Evolutionary conservation across 2,113 vertebrate species (phyloP), one percentile per base, ranked within the genome.

Genomic region (Morphnarchus princeps): DNA sequence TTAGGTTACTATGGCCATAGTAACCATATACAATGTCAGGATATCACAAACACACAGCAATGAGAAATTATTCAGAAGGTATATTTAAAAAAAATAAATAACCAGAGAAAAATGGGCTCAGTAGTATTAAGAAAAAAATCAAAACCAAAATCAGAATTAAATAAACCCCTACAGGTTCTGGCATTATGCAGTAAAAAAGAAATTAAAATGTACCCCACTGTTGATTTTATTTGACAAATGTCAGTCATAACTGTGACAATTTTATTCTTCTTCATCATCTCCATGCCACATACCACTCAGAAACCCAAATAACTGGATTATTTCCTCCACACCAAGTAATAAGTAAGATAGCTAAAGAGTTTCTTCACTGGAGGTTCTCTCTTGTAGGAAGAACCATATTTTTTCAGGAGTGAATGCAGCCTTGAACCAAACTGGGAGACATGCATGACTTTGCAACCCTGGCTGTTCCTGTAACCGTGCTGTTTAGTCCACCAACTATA

Each of bases 1-100:
- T 93, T 70, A 45, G 16, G 92, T 96, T 95, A 54, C 96, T 86
- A 38, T 91, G 66, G 82, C 14, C 25, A n/a, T 90, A 70, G 89
- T 89, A 95, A 66, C 89, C 31, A 89, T 81, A 83, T 12, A 77
- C 34, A 80, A 82, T 89, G 65, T 88, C 38, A 92, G 19, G 22
- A 18, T 67, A 73, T 28, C 5, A 6, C 31, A 90, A 92, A 62
- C 36, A 95, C 29, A 80, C 9, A 73, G 19, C 12, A 77, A 31
- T 34, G 10, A 73, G 17, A 77, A 94, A 62, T 73, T 72, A 66
- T 55, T 90, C 66, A 78, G 26, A 63, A 69, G 21, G 9, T 9
- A 19, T 24, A 11, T 65, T 85, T 0, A 5, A 11, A 43, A 47
- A 57, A 57, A 50, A 43, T 2, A 32, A 65, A 36, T 17, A 72